A percentile compares a stretch with the other conserved stretches of the same genome.
Conservation (phyloP, 2,113 vertebrate genomes). For the Misgurnus anguillicaudatus region DNA sequence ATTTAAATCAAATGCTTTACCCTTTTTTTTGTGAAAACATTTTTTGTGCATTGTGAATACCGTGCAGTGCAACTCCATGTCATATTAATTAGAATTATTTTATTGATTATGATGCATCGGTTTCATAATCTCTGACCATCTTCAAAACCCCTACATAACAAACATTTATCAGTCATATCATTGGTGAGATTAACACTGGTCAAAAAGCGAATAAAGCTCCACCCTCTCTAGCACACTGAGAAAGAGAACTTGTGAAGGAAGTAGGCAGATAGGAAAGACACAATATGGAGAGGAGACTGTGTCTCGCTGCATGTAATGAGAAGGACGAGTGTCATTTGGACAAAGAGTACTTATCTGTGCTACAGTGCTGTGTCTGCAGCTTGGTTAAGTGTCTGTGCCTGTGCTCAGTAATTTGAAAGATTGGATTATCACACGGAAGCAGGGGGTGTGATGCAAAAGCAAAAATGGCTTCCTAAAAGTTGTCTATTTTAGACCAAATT, state of each 20-base stretch:
- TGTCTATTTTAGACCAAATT: not conserved
- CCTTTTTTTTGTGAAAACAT: no score
- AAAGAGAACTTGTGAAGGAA: not conserved
- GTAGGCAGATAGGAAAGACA: conserved; percentile 1
- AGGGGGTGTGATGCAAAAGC: not conserved
- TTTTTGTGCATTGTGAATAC: no score
- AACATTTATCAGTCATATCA: no score
- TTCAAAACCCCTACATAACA: no score
- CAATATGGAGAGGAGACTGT: conserved; percentile 10
- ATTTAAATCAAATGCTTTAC: no score
- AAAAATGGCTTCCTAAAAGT: not conserved
- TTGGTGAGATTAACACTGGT: no score
- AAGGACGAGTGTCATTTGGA: conserved; percentile 43
- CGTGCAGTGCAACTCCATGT: no score
- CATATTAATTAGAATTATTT: no score
- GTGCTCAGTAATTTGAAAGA: conserved; percentile 12
- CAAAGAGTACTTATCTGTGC: conserved; percentile 40
- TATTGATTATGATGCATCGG: no score
- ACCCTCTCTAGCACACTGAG: not conserved
- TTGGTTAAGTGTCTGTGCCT: conserved; percentile 2
- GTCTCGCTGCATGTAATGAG: conserved; percentile 43
- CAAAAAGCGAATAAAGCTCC: no score
- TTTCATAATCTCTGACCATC: no score
- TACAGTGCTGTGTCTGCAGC: conserved; percentile 25
- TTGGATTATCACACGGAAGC: conserved; percentile 26